These are phyloP conservation scores for Pseudocheirus occidentalis DNA, from an alignment of 2,797 vertebrate species.

Conservation along the genomic window DNA sequence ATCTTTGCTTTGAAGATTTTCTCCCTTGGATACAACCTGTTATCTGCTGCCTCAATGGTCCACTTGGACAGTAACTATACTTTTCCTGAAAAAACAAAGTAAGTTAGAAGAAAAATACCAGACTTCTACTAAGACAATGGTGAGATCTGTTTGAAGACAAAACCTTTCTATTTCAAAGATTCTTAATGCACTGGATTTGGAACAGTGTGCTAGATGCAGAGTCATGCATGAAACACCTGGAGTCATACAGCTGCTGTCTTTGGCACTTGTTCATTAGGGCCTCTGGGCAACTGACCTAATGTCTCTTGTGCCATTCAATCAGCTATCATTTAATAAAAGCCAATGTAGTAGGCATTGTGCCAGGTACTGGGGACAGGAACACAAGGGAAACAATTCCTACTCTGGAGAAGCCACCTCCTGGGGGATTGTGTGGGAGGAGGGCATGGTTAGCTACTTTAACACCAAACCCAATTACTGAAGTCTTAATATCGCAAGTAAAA, in stretches of 20 bases:
- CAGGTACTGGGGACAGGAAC: background rate
- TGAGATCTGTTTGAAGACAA: conserved; percentile 22
- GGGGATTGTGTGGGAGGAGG: background rate
- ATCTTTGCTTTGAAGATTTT: conserved; percentile 20
- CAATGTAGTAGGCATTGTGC: background rate
- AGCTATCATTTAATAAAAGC: background rate
- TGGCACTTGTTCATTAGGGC: background rate
- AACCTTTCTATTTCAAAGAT: conserved; percentile 37
- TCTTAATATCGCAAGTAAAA: conserved; percentile 23
- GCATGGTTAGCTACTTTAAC: conserved; percentile 46
- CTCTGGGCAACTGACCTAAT: background rate
- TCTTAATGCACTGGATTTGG: conserved; percentile 3
- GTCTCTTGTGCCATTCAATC: background rate
- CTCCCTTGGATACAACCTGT: background rate
- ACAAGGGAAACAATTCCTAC: background rate
- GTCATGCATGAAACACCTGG: background rate
- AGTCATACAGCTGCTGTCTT: background rate
- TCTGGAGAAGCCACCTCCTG: background rate
- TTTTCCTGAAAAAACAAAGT: conserved; percentile 14
- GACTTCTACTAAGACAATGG: conserved; percentile 43
- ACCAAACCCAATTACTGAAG: conserved; percentile 47
- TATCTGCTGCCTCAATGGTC: conserved; percentile 13
- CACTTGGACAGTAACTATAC: background rate
- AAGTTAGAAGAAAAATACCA: conserved; percentile 34
- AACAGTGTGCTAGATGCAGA: background rate